Evolutionary conservation across 2,888 invertebrate species (phyloP).

Genomic region (Magallana nippona): DNA sequence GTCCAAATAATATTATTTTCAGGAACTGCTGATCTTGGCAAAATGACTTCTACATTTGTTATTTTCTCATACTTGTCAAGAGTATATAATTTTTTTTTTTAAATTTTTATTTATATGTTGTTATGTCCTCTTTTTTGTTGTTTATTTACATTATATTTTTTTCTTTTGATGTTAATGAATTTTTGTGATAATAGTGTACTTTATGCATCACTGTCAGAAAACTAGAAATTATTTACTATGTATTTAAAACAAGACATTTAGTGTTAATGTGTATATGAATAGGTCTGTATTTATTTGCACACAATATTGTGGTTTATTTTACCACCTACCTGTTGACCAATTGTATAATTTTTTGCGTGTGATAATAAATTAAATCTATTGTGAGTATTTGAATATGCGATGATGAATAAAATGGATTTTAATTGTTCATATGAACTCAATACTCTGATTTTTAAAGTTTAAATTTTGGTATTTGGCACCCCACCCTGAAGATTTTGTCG

Average conservation of each 20-base stretch:
- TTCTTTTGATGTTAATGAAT: conserved; percentile 3
- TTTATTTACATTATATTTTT: conserved; percentile 25
- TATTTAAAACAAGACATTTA: neutral
- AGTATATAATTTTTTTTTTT: neutral
- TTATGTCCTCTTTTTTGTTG: conserved; percentile 27
- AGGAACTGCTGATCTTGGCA: neutral
- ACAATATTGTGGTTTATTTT: neutral
- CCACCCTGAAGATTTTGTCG: no score
- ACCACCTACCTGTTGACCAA: neutral
- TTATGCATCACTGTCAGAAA: conserved; percentile 42
- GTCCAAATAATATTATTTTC: neutral
- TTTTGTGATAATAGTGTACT: neutral
- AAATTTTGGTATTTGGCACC: no score
- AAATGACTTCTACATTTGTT: neutral
- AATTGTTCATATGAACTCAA: neutral
- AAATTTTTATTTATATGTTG: neutral
- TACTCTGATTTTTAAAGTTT: no score
- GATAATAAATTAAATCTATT: neutral
- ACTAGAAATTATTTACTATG: neutral
- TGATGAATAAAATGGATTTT: conserved; percentile 9
- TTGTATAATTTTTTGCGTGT: neutral
- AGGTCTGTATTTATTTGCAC: neutral
- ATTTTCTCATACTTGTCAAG: neutral
- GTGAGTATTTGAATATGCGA: neutral
- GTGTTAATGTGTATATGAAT: neutral